Conservation (phyloP, 2,888 invertebrate genomes). For the Eumerus sabulonum region DNA sequence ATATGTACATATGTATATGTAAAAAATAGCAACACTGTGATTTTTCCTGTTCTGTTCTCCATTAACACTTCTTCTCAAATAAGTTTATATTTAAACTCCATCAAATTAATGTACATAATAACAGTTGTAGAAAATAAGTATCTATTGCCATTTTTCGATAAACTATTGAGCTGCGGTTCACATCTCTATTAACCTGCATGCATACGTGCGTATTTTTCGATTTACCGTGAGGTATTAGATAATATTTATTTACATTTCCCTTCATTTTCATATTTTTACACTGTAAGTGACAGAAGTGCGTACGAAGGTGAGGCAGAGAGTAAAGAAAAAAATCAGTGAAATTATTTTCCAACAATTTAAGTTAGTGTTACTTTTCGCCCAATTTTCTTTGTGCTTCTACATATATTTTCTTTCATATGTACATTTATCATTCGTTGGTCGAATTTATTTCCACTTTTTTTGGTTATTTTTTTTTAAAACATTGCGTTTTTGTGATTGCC, state of each 20-base stretch:
- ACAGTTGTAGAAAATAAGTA: background rate
- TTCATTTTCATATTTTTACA: conserved; percentile 29
- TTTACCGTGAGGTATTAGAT: conserved; percentile 44
- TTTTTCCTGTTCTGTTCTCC: conserved; percentile 7
- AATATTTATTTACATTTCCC: conserved; percentile 58
- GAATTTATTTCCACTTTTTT: background rate
- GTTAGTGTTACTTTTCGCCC: background rate
- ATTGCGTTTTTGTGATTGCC: conserved; percentile 18
- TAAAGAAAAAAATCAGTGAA: background rate
- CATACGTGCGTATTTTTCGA: background rate
- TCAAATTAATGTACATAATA: background rate
- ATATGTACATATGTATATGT: conserved; percentile 2
- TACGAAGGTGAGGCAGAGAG: conserved; percentile 7
- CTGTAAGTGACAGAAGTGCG: background rate
- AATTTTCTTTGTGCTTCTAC: conserved; percentile 4
- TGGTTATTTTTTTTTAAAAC: conserved; percentile 19
- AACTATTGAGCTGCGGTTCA: no score
- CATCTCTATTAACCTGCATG: no score
- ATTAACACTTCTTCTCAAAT: no score
- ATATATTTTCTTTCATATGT: background rate
- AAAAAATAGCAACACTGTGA: no score
- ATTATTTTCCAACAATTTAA: background rate
- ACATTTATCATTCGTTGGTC: conserved; percentile 3
- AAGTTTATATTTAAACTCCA: conserved; percentile 21
- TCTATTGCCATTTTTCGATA: no score